Evolutionary conservation across 2,888 invertebrate genomes (phyloP).

Genomic region (Arenicola marina): DNA sequence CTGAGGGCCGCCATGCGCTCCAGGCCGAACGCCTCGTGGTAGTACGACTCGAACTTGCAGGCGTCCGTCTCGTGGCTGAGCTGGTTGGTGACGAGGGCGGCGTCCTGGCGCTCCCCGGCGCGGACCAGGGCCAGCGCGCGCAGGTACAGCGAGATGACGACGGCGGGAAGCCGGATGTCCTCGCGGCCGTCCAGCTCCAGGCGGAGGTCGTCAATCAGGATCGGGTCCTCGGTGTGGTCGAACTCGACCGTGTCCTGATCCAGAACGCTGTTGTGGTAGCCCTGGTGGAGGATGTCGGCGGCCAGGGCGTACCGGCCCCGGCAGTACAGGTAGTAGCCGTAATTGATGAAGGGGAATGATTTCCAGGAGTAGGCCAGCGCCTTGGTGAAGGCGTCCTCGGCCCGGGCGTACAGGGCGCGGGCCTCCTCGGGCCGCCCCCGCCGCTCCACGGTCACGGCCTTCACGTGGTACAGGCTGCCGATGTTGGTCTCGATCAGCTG

Average conservation of each 20-base stretch:
- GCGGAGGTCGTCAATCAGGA: slow-evolving; percentile 23
- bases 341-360: slow-evolving; percentile 31
- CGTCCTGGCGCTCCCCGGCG: slow-evolving; percentile 17
- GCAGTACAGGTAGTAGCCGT: slow-evolving; percentile 27
- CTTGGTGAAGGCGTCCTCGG: slow-evolving; percentile 22
- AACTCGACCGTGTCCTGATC: slow-evolving; percentile 32
- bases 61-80: slow-evolving; percentile 15
- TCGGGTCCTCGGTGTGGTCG: slow-evolving; percentile 31
- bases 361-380: slow-evolving; percentile 31
- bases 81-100: slow-evolving; percentile 8
- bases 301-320: slow-evolving; percentile 17
- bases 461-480: slow-evolving; percentile 31
- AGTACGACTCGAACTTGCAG: slow-evolving; percentile 22
- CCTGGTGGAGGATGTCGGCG: slow-evolving; percentile 19
- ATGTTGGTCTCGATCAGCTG: slow-evolving; percentile 30
- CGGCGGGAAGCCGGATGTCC: slow-evolving; percentile 25
- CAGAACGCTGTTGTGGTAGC: slow-evolving; percentile 29
- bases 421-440: slow-evolving; percentile 10
- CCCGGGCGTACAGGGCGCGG: slow-evolving; percentile 11
- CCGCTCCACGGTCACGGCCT: slow-evolving; percentile 18
- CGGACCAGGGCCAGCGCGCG: slow-evolving; percentile 17
- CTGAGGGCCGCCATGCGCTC: slow-evolving; percentile 26
- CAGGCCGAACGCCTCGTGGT: slow-evolving; percentile 21
- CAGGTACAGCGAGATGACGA: slow-evolving; percentile 25
- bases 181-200: slow-evolving; percentile 23